phyloP scores from a whole-genome alignment of 2,797 vertebrate species.

The Clamator glandarius region DNA sequence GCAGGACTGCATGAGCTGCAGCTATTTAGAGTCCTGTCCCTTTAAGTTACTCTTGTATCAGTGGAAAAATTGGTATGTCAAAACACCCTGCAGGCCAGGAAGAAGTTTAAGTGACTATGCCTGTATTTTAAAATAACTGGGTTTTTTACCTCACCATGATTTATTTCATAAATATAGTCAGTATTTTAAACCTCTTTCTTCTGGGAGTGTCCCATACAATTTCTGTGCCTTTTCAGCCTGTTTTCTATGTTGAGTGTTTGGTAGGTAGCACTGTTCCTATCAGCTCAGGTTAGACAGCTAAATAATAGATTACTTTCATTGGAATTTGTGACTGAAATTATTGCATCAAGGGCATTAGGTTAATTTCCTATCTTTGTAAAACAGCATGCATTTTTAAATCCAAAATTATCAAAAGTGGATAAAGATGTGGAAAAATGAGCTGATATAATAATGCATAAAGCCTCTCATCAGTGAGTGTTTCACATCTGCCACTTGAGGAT shows the following conservation, averaged over 20 bases:
- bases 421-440: slow-evolving; percentile 39
- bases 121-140: not conserved
- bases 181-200: not conserved
- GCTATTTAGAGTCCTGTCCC: not conserved
- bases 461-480: slow-evolving; percentile 2
- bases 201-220: not conserved
- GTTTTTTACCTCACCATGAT: not conserved
- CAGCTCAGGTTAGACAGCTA: not conserved
- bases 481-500: slow-evolving; percentile 11
- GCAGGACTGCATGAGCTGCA: not conserved
- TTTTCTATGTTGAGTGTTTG: not conserved
- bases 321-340: slow-evolving; percentile 16
- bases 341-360: slow-evolving; percentile 2
- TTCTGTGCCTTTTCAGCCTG: not conserved
- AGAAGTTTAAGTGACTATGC: not conserved
- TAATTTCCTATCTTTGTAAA: slow-evolving; percentile 42
- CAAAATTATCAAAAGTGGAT: slow-evolving; percentile 23
- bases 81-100: not conserved
- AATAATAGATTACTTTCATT: not conserved
- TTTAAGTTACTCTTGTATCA: not conserved
- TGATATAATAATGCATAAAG: slow-evolving; percentile 5
- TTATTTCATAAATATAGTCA: not conserved
- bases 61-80: not conserved
- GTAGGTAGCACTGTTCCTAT: not conserved
- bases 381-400: slow-evolving; percentile 22